Evolutionary conservation across 2,113 vertebrate species (phyloP).

Genomic region (Tragelaphus scriptus): DNA sequence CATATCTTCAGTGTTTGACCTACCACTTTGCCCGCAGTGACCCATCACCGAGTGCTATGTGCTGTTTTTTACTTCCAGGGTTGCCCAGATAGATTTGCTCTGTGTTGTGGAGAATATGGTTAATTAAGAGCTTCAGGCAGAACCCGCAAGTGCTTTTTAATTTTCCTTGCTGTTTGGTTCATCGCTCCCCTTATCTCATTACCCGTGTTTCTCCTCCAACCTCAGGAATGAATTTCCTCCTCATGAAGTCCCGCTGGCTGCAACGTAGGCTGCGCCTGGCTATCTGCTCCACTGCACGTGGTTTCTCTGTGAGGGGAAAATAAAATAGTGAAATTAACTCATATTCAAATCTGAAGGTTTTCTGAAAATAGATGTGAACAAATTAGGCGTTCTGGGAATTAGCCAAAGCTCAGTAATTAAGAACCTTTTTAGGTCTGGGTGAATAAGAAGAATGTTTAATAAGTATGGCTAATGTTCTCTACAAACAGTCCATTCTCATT

Average conservation of each 20-base stretch:
- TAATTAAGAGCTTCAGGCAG: slow-evolving; percentile 39
- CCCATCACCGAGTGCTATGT: neutral
- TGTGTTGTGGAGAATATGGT: neutral
- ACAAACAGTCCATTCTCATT: neutral
- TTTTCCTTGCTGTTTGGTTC: slow-evolving; percentile 40
- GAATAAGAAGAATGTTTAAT: slow-evolving; percentile 29
- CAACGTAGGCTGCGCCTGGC: neutral
- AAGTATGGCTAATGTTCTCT: slow-evolving; percentile 7
- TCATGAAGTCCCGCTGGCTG: neutral
- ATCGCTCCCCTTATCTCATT: neutral
- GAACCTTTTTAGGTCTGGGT: slow-evolving; percentile 28
- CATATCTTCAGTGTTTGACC: neutral
- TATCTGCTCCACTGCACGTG: slow-evolving; percentile 44
- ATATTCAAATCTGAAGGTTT: slow-evolving; percentile 26
- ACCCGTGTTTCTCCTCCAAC: slow-evolving; percentile 26
- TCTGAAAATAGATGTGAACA: slow-evolving; percentile 44
- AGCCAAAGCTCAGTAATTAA: slow-evolving; percentile 64
- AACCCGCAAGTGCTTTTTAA: slow-evolving; percentile 33
- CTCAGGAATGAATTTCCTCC: neutral
- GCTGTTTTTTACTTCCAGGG: neutral
- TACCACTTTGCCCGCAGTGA: neutral
- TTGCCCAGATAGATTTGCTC: neutral
- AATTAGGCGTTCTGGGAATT: slow-evolving; percentile 58
- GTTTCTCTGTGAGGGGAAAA: slow-evolving; percentile 57
- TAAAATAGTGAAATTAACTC: neutral